Base-by-base conservation (phyloP, 2,113 vertebrate genomes). In the Gavia stellata region DNA sequence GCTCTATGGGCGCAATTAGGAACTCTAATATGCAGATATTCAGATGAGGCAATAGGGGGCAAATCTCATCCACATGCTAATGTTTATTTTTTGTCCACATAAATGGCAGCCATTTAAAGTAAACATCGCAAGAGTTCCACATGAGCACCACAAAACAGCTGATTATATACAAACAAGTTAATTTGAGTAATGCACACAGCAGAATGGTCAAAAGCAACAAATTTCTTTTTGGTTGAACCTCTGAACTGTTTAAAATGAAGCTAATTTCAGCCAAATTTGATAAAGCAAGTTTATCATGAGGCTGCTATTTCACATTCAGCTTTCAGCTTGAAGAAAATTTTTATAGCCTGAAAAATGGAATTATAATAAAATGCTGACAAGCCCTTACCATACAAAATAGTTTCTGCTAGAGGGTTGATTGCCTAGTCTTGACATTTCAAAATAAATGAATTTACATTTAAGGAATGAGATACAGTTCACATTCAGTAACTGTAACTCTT, bases 361-460 rank as follows among this genome's bases (percentile, higher is more conserved):
- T 56, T 59, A 33, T 33, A 92, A 88, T 23, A 88, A 95, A 95
- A 88, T 49, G 34, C 67, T 94, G 70, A 90, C 67, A 96, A 86
- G 55, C 16, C n/a, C 17, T 44, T 78, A 86, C 52, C 21, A 86
- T n/a, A 82, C 9, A 28, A 81, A 79, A 63, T 16, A 85, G 15
- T 50, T 91, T 65, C 52, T 86, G 68, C 86, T 87, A 75, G 24
- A 90, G 59, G 59, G 50, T 58, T 23, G 71, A 38, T 55, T 93
- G 38, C 24, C 53, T 91, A 1, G 40, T 95, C 31, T 36, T 86
- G 62, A 70, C 53, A 88, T 92, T 93, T 90, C 42, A 93, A 90
- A 92, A 92, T 42, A 90, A 70, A 61, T 44, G 8, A 50, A 58
- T 63, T 63, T 58, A 83, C 33, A 81, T 81, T 61, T 80, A 42